Evolutionary conservation across 2,113 vertebrate species (phyloP).

Genomic region (Butorides virescens): DNA sequence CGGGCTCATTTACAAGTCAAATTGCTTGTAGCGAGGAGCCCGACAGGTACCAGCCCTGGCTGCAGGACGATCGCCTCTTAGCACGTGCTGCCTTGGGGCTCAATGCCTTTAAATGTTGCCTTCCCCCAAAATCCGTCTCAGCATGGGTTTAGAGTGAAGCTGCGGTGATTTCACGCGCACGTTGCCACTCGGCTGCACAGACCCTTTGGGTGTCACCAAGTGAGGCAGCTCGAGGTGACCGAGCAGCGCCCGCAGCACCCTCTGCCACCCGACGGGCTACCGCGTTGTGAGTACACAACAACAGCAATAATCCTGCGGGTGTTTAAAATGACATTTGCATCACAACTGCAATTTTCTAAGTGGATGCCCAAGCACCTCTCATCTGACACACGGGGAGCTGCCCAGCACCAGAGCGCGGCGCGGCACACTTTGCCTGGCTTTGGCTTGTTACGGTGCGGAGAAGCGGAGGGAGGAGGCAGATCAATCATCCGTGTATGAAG

Average conservation of each 20-base stretch:
- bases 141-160: neutral
- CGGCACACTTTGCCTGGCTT: neutral
- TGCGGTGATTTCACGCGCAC: neutral
- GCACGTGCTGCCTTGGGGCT: neutral
- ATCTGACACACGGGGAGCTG: fast-evolving
- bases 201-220: neutral
- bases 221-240: neutral
- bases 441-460: neutral
- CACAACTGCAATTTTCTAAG: neutral
- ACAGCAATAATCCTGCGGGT: neutral
- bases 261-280: neutral
- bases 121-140: neutral
- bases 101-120: neutral
- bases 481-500: neutral
- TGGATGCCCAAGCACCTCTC: neutral
- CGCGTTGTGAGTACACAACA: fast-evolving
- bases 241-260: neutral
- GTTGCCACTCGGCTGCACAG: neutral
- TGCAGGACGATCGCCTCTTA: neutral
- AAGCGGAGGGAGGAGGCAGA: neutral
- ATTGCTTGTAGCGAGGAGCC: neutral
- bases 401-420: neutral
- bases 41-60: neutral
- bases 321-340: neutral
- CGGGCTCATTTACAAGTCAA: neutral